A percentile compares a stretch with the other conserved stretches of the same genome.
These are phyloP conservation scores for Sterna hirundo DNA, from an alignment of 2,113 vertebrate species.

Conservation along the genomic window DNA sequence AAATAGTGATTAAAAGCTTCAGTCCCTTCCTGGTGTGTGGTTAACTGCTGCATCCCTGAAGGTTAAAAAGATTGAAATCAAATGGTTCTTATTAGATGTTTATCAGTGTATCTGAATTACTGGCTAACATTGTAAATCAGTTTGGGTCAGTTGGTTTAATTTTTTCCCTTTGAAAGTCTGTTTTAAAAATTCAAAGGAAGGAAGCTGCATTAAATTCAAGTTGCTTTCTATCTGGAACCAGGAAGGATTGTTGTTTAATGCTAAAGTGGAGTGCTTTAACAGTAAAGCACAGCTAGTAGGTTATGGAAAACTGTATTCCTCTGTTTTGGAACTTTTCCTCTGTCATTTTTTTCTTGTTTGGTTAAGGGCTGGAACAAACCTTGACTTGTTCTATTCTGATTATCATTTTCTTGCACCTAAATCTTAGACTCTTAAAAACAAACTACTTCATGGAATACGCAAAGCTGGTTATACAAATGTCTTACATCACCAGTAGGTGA, in stretches of 20 bases:
- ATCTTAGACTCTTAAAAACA: not conserved
- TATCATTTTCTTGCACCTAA: not conserved
- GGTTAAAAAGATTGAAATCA: not conserved
- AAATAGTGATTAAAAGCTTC: not conserved
- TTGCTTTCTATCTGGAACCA: not conserved
- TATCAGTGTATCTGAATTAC: not conserved
- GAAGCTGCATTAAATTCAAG: not conserved
- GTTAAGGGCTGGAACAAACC: not conserved
- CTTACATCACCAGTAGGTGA: not conserved
- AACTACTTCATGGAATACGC: not conserved
- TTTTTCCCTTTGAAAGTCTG: not conserved
- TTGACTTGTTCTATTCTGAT: not conserved
- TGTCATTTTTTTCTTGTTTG: not conserved
- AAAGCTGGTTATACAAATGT: not conserved
- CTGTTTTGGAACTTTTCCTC: not conserved
- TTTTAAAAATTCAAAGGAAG: not conserved
- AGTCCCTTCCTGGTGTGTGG: not conserved
- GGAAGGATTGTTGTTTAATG: not conserved
- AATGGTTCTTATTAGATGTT: not conserved
- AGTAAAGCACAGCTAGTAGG: not conserved
- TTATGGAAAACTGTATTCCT: not conserved
- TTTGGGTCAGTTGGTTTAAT: not conserved
- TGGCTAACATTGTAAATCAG: not conserved
- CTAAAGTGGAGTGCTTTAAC: not conserved
- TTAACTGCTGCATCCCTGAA: not conserved